Base-by-base conservation (phyloP, 1,140 invertebrate genomes). In the Oreohelix idahoensis region DNA sequence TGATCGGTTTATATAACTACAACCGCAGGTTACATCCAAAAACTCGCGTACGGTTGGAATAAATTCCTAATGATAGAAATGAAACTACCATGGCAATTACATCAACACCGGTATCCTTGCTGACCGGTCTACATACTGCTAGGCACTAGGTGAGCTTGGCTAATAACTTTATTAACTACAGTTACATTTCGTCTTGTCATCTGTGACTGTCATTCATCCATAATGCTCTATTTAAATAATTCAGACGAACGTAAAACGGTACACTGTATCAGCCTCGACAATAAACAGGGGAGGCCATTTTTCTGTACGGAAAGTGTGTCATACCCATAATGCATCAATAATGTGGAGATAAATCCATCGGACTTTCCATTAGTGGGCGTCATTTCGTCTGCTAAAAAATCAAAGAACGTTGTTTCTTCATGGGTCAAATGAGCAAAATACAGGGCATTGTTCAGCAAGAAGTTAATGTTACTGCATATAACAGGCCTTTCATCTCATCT, bases 241-340 rank as follows among this genome's bases (percentile, higher is more conserved):
- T 66, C 1, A 11, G 11, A 66, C 63, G 1, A 35, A 66, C n/a
- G 42, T 66, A 45, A 74, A 82, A 82, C n/a, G n/a, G 58, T 4
- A 76, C 42, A 82, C 49, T 1, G 32, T n/a, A 32, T 39, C 51
- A 74, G n/a, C n/a, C 29, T 58, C 71, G 5, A 49, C 17, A 53
- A 39, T 49, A 26, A 39, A 75, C 49, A 36, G 39, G 53, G 76
- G 63, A 83, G 88, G 89, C 89, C 89, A 90, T 90, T 89, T 49
- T 87, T 89, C 85, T 83, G 81, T 79, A 53, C n/a, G 75, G 49
- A 86, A 90, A 90, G 85, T 90, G 89, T 89, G 89, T 89, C 89
- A 89, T 87, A 87, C 89, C 89, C 89, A 90, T 70, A 90, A 90
- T 90, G 84, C 89, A 76, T 51, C 42, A 78, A n/a, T 20, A 13